Base-by-base conservation (phyloP, 2,888 invertebrate genomes). In the Meta bourneti region DNA sequence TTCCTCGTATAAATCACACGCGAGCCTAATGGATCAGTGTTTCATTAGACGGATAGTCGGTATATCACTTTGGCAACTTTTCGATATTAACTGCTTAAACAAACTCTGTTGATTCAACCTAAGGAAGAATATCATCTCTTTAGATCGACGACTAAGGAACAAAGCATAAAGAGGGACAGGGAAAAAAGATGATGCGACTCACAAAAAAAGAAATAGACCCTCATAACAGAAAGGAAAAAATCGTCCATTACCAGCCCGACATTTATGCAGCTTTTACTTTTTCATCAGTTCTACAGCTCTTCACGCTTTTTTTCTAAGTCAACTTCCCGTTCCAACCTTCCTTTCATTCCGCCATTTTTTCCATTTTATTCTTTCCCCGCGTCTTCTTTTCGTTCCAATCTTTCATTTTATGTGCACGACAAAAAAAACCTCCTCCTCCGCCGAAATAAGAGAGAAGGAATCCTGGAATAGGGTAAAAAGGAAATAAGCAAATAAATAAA, bases 181-280 rank as follows among this genome's bases (percentile, higher is more conserved):
- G 54, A 72, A 52, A 20, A 83, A 83, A 69, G 71, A 83, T 72
- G 71, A 83, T 52, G 72, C 52, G 20, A 83, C 51, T 71, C 11
- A 49, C 6, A 52, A 72, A 83, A 82, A 72, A 49, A 52, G 19
- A 72, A 52, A 80, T 34, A 19, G 13, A 74, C 52, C 19, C 52
- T 78, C 9, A 71, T 54, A 80, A 75, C 49, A 78, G 87, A 51
- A 52, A 69, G 54, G 54, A 86, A 79, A 87, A 87, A 87, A 78
- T 77, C 54, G 79, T 87, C 79, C 87, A 87, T 87, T 87, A 87
- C 87, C 70, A 19, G 34, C 48, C 72, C 48, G 80, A 87, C 87
- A 87, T 87, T 87, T 87, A 87, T 87, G 79, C 87, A 87, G 87
- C 72, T 87, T 80, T 87, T 87, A 87, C 87, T 72, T 87, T 87